Conservation (phyloP, 1,140 invertebrate species). For the Thaumatotibia leucotreta region DNA sequence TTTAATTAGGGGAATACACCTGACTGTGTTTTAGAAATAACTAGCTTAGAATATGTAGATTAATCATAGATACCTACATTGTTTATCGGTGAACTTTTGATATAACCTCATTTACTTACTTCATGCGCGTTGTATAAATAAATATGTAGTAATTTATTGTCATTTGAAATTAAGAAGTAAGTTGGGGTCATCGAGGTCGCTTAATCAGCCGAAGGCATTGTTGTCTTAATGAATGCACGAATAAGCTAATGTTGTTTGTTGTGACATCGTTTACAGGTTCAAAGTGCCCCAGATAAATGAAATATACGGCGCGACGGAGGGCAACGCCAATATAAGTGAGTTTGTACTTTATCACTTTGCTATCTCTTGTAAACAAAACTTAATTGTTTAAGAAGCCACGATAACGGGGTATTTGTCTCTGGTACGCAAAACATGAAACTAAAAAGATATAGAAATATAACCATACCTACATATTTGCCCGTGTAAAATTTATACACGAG, state of each 20-base stretch:
- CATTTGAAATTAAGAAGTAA: neutral
- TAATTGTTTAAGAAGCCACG: neutral
- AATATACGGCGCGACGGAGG: conserved; percentile 99
- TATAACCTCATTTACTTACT: neutral
- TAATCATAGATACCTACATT: no score
- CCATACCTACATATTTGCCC: no score
- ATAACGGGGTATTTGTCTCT: neutral
- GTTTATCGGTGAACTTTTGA: neutral
- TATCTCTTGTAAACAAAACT: conserved; percentile 13
- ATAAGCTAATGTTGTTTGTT: conserved; percentile 15
- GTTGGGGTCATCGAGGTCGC: neutral
- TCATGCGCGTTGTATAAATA: neutral
- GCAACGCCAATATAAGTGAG: conserved; percentile 95
- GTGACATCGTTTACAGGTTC: conserved; percentile 83
- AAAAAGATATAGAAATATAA: no score
- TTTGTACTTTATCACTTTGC: conserved; percentile 16
- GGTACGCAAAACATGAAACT: no score
- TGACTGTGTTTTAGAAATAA: no score
- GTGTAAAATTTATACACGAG: no score
- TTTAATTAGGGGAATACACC: no score
- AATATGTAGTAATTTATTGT: neutral
- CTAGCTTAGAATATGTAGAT: no score
- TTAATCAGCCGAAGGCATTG: neutral
- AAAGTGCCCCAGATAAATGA: conserved; percentile 92
- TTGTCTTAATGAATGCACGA: conserved; percentile 15